Percentiles rank a stretch among this genome's conserved stretches.
Evolutionary conservation across 2,113 vertebrate genomes (phyloP).

Genomic region (Tretioscincus oriximinensis): DNA sequence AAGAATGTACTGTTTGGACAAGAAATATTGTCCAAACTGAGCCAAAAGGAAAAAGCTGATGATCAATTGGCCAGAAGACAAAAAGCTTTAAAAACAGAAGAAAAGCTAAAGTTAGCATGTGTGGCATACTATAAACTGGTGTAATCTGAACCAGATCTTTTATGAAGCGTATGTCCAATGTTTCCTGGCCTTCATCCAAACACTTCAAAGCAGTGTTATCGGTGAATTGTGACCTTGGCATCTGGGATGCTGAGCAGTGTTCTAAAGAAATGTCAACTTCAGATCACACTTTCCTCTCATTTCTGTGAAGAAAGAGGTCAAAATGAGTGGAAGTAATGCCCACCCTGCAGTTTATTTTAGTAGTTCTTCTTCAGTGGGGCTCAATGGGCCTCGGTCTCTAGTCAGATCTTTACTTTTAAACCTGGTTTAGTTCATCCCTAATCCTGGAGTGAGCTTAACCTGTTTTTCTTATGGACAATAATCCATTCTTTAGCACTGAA

Average conservation of each 20-base stretch:
- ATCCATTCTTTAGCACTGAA: no score
- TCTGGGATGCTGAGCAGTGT: constrained; percentile 70
- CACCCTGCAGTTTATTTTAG: constrained; percentile 9
- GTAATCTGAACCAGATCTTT: constrained; percentile 80
- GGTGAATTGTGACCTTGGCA: constrained; percentile 71
- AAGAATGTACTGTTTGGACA: constrained; percentile 64
- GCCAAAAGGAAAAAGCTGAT: constrained; percentile 70
- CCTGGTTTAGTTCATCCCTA: no score
- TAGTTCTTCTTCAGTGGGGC: constrained; percentile 33
- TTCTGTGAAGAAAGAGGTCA: constrained; percentile 62
- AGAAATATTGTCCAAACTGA: constrained; percentile 50
- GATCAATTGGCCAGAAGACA: constrained; percentile 68
- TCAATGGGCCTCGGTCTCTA: constrained; percentile 14
- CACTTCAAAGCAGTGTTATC: constrained; percentile 80
- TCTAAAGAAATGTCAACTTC: constrained; percentile 71
- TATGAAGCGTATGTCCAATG: constrained; percentile 71
- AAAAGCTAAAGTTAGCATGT: constrained; percentile 75
- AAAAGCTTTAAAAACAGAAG: constrained; percentile 69
- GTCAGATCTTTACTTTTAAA: no score
- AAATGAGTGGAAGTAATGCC: constrained; percentile 49
- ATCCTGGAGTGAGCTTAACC: no score
- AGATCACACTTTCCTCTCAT: constrained; percentile 71
- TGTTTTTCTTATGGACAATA: no score
- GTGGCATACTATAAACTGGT: constrained; percentile 71
- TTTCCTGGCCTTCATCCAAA: constrained; percentile 73